phyloP scores from a whole-genome alignment of 1,140 invertebrate genomes.

The Probaryconus sp. region DNA sequence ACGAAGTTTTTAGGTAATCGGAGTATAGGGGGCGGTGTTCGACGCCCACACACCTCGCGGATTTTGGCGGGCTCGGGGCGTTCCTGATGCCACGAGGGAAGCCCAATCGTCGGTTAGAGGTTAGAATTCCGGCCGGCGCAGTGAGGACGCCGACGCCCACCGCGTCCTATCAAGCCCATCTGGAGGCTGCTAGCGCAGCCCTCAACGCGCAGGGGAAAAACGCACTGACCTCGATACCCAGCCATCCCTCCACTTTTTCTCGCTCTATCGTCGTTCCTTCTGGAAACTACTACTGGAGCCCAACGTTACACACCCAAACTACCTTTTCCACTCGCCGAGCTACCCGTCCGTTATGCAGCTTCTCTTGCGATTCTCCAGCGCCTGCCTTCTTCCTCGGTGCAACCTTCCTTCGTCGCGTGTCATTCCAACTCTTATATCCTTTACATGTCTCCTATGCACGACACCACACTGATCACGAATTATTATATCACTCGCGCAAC shows the following conservation, averaged over 20 bases:
- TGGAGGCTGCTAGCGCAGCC: slow-evolving; percentile 69
- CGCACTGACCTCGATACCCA: slow-evolving; percentile 76
- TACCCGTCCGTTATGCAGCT: slow-evolving; percentile 53
- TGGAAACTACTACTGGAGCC: slow-evolving; percentile 12
- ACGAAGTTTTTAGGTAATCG: slow-evolving; percentile 53
- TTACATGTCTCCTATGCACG: slow-evolving; percentile 57
- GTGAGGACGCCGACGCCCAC: slow-evolving; percentile 75
- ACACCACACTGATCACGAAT: slow-evolving; percentile 51
- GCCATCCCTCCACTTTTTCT: slow-evolving; percentile 56
- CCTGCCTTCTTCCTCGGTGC: no score
- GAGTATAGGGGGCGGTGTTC: slow-evolving; percentile 71
- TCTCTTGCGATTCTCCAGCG: slow-evolving; percentile 35
- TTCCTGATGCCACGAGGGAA: slow-evolving; percentile 72
- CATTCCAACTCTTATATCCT: slow-evolving; percentile 60
- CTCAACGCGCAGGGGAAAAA: slow-evolving; percentile 76
- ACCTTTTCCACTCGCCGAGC: slow-evolving; percentile 46
- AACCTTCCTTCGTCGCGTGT: slow-evolving; percentile 53
- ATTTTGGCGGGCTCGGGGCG: slow-evolving; percentile 75
- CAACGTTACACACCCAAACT: slow-evolving; percentile 58
- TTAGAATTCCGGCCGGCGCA: slow-evolving; percentile 75
- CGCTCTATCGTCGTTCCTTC: not conserved
- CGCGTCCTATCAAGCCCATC: slow-evolving; percentile 64
- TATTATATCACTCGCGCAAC: slow-evolving; percentile 52
- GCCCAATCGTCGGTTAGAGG: slow-evolving; percentile 75
- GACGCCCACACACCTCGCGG: slow-evolving; percentile 74